Base-by-base conservation (phyloP, 2,888 invertebrate genomes). In the Chaetoderma sp. region DNA sequence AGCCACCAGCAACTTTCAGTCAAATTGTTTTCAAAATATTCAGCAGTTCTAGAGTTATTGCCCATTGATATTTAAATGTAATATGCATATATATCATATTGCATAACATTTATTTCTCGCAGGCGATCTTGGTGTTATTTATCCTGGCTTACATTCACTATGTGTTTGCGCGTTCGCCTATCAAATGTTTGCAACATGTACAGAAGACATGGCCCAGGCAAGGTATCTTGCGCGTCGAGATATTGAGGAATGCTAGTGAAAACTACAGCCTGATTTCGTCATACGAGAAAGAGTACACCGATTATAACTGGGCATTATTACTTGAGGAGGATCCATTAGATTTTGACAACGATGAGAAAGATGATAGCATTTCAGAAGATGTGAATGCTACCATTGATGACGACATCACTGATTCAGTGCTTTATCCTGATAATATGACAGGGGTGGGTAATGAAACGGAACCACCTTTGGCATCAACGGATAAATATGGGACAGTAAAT, bases 71-170 rank as follows among this genome's bases (percentile, higher is more conserved):
- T n/a, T n/a, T n/a, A n/a, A n/a, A n/a, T n/a, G n/a, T n/a, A n/a
- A n/a, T n/a, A n/a, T n/a, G n/a, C n/a, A n/a, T n/a, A n/a, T n/a
- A n/a, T n/a, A n/a, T n/a, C n/a, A n/a, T n/a, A n/a, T n/a, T n/a
- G n/a, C n/a, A n/a, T n/a, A n/a, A n/a, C n/a, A n/a, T n/a, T n/a
- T n/a, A n/a, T n/a, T n/a, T n/a, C n/a, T n/a, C n/a, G n/a, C 89
- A 93, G 91, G 94, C 94, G 2, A 87, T 95, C 73, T 83, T 92
- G 60, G 94, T 96, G 60, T 93, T 99, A 87, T 93, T 94, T 83
- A 93, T 96, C 56, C 89, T 98, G 78, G 92, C 94, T 54, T 98
- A 98, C 86, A 95, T 99, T 82, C 99, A 99, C 84, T 91, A 95
- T 84, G 93, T 94, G 70, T 97, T 98, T 87, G 94, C 96, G 50